Evolutionary conservation across 2,113 vertebrate genomes (phyloP).

Genomic region (Vulpes lagopus): DNA sequence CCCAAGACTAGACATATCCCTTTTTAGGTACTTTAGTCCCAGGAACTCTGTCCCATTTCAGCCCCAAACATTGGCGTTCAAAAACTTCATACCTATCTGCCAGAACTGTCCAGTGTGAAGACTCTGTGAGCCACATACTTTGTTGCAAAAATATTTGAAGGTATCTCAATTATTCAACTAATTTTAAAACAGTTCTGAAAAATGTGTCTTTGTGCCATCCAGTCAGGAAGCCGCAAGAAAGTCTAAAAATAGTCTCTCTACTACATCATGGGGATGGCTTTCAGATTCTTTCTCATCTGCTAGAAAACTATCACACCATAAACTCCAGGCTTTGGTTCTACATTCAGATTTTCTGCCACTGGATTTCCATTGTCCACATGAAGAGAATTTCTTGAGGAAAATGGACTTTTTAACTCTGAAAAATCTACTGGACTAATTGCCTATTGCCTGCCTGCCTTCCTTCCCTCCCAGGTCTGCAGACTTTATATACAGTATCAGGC

Average conservation of each 20-base stretch:
- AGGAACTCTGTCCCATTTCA: neutral
- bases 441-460: neutral
- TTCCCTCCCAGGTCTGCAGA: neutral
- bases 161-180: neutral
- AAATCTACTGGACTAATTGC: neutral
- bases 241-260: neutral
- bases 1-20: neutral
- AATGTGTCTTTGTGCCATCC: neutral
- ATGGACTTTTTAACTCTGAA: neutral
- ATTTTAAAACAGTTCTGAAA: constrained; percentile 19
- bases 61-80: neutral
- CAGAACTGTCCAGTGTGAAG: neutral
- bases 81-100: neutral
- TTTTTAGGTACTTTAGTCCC: neutral
- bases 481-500: neutral
- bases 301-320: neutral
- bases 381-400: neutral
- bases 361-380: neutral
- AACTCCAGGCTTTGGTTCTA: neutral
- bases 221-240: neutral
- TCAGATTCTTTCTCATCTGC: neutral
- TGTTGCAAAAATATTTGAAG: neutral
- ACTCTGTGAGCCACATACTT: neutral
- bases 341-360: neutral
- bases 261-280: neutral